phyloP scores from a whole-genome alignment of 1,140 invertebrate species.

The Littorina saxatilis region DNA sequence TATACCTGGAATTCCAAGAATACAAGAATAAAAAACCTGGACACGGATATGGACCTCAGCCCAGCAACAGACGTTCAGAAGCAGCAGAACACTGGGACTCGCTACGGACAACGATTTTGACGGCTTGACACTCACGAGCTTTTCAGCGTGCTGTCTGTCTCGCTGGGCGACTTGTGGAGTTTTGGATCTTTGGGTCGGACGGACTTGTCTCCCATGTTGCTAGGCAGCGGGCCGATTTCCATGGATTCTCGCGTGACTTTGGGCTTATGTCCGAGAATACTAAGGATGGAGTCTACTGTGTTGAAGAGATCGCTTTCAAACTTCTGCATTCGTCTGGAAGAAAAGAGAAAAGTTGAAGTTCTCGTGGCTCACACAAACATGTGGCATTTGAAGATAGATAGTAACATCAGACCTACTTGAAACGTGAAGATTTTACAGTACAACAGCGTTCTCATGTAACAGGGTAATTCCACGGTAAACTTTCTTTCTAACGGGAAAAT shows the following conservation, averaged over 20 bases:
- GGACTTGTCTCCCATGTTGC: constrained; percentile 44
- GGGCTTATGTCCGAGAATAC: constrained; percentile 71
- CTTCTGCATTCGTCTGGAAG: constrained; percentile 71
- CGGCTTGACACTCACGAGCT: too few species aligned
- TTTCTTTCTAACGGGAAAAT: too few species aligned
- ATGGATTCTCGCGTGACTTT: constrained; percentile 45
- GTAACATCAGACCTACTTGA: background rate
- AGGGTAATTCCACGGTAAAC: too few species aligned
- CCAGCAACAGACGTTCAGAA: too few species aligned
- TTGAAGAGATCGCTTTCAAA: constrained; percentile 72
- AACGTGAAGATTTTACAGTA: too few species aligned
- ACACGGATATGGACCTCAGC: too few species aligned
- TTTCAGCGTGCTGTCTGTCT: too few species aligned
- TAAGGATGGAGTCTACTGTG: constrained; percentile 72
- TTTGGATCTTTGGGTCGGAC: constrained; percentile 50
- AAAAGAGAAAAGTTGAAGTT: constrained; percentile 42
- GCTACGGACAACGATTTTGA: too few species aligned
- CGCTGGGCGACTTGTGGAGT: background rate
- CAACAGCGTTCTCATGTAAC: too few species aligned
- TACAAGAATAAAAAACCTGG: too few species aligned
- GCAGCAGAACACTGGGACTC: too few species aligned
- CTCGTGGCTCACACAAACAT: constrained; percentile 1
- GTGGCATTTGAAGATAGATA: background rate
- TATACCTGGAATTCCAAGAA: too few species aligned
- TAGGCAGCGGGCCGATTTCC: constrained; percentile 33